Percentiles rank a stretch among this genome's conserved stretches.
Evolutionary conservation across 2,888 invertebrate genomes (phyloP).

Genomic region (Netelia fuscicornis): DNA sequence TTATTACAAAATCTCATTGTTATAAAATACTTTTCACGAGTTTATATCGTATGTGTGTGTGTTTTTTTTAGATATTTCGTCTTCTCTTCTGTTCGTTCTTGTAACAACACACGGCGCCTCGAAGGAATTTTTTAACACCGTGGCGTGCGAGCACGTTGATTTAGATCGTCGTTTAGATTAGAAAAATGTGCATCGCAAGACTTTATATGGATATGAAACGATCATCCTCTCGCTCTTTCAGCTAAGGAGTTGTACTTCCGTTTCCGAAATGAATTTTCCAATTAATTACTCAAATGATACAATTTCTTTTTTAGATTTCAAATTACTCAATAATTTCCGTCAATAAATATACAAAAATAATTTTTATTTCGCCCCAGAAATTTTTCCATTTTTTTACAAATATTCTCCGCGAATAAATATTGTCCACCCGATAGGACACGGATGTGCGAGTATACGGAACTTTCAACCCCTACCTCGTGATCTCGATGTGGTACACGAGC

Average conservation of each 20-base stretch:
- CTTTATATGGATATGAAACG: constrained; percentile 15
- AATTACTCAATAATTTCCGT: neutral
- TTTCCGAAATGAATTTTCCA: constrained; percentile 55
- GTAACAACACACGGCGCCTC: constrained; percentile 7
- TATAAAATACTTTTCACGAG: constrained; percentile 30
- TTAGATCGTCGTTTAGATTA: constrained; percentile 65
- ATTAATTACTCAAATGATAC: neutral
- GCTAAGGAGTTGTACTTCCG: constrained; percentile 33
- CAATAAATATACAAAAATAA: no score
- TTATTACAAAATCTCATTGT: constrained; percentile 17
- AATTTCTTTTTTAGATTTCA: neutral
- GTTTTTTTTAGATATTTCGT: constrained; percentile 5
- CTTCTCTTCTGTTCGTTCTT: constrained; percentile 27
- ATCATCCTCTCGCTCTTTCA: neutral
- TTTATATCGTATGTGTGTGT: constrained; percentile 21
- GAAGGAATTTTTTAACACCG: constrained; percentile 46
- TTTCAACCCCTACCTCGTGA: neutral
- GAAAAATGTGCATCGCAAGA: constrained; percentile 23
- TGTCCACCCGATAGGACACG: neutral
- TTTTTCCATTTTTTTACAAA: no score
- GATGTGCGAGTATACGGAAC: neutral
- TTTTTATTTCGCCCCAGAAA: no score
- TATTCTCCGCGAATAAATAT: neutral
- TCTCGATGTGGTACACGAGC: constrained; percentile 28
- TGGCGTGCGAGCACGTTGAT: constrained; percentile 58